phyloP scores from a whole-genome alignment of 1,140 invertebrate species.

The Drosophila novamexicana region DNA sequence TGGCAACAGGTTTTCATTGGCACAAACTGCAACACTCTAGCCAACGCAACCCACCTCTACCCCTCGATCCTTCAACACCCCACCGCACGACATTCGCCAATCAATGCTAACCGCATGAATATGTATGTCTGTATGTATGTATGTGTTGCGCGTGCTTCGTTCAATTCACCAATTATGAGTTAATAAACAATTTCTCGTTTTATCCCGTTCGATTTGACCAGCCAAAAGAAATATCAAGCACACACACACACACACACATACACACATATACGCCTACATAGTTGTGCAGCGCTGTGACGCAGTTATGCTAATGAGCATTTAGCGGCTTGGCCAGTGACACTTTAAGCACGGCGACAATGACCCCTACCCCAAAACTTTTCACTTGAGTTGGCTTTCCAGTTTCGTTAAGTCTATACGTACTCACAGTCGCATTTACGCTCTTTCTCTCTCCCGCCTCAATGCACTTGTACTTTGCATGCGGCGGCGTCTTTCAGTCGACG shows the following conservation, averaged over 20 bases:
- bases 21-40: not conserved
- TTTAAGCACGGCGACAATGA: conserved; percentile 15
- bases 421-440: not conserved
- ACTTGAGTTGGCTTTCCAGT: conserved; percentile 7
- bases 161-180: conserved; percentile 60
- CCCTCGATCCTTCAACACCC: not conserved
- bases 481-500: conserved; percentile 4
- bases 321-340: conserved; percentile 30
- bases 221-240: conserved; percentile 20
- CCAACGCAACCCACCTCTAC: not conserved
- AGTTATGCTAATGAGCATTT: conserved; percentile 3
- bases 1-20: conserved; percentile 64
- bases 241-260: not conserved
- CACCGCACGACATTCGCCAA: not conserved
- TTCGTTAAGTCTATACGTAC: conserved; percentile 20
- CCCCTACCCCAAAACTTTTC: not conserved
- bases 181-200: conserved; percentile 71
- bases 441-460: conserved; percentile 7
- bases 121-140: too few relatives aligned
- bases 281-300: not conserved
- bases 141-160: conserved; percentile 59
- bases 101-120: conserved; percentile 33
- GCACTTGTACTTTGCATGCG: conserved; percentile 17
- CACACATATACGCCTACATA: not conserved
- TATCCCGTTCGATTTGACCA: conserved; percentile 59